Evolutionary conservation across 1,140 invertebrate genomes (phyloP).

Genomic region (Drosophila bocki): DNA sequence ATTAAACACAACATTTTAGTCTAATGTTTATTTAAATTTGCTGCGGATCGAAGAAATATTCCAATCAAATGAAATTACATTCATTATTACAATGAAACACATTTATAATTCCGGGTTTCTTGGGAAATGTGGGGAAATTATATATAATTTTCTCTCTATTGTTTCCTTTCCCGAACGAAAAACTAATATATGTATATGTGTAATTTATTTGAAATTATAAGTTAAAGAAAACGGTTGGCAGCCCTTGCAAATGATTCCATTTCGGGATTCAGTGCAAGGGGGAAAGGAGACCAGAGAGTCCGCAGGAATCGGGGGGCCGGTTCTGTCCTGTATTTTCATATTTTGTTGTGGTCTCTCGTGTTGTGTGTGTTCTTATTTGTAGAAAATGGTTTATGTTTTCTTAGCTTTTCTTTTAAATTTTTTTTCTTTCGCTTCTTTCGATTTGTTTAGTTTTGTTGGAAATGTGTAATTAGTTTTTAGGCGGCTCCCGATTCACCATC

Average conservation of each 20-base stretch:
- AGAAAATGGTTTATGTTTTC: constrained; percentile 5
- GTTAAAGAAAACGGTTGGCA: constrained; percentile 1
- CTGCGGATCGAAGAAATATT: constrained; percentile 1
- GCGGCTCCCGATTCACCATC: constrained; percentile 29
- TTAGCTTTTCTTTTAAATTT: constrained; percentile 5
- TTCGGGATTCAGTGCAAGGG: neutral
- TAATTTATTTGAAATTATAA: constrained; percentile 27
- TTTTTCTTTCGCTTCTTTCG: neutral
- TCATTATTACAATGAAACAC: constrained; percentile 15
- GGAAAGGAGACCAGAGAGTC: constrained; percentile 8
- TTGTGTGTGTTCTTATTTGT: constrained; percentile 21
- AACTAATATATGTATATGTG: constrained; percentile 20
- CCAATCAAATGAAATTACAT: constrained; percentile 19
- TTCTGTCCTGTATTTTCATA: constrained; percentile 7
- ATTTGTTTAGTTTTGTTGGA: constrained; percentile 18
- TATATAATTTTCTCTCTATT: neutral
- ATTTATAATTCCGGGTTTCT: neutral
- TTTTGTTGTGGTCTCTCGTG: constrained; percentile 13
- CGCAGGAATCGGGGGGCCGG: constrained; percentile 1
- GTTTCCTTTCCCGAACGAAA: constrained; percentile 9
- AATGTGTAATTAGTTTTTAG: constrained; percentile 35
- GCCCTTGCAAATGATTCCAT: constrained; percentile 15
- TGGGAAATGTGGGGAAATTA: constrained; percentile 3
- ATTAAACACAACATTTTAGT: neutral
- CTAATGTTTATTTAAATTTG: constrained; percentile 40